Evolutionary conservation across 2,888 invertebrate genomes (phyloP).

Genomic region (Clepsis dumicolana): DNA sequence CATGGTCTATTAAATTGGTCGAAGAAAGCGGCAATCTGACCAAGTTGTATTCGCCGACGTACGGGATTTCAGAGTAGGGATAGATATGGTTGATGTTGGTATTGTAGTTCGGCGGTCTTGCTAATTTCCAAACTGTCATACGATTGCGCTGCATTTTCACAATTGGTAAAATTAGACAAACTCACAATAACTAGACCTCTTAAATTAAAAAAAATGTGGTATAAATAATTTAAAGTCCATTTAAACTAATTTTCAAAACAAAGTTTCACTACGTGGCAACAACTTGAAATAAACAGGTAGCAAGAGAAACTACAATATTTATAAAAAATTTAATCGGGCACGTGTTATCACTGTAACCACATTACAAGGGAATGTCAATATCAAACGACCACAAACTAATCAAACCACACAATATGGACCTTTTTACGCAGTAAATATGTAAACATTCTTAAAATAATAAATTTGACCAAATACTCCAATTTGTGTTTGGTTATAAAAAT

Average conservation of each 20-base stretch:
- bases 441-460: neutral
- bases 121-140: slow-evolving; percentile 35
- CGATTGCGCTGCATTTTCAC: slow-evolving; percentile 26
- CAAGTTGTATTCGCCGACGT: slow-evolving; percentile 58
- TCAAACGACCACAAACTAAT: slow-evolving; percentile 24
- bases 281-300: neutral
- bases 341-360: slow-evolving; percentile 23
- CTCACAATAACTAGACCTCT: neutral
- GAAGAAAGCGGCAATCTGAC: slow-evolving; percentile 53
- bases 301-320: neutral
- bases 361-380: slow-evolving; percentile 4
- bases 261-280: neutral
- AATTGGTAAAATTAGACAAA: neutral
- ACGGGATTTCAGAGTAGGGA: slow-evolving; percentile 64
- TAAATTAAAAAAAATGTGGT: neutral
- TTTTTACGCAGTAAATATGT: neutral
- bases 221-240: neutral
- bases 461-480: neutral
- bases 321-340: slow-evolving; percentile 1
- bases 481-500: neutral
- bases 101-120: slow-evolving; percentile 49
- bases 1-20: slow-evolving; percentile 52
- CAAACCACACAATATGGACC: neutral
- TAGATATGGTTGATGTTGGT: slow-evolving; percentile 54
- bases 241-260: neutral